phyloP scores from a whole-genome alignment of 2,888 invertebrate species.

The Prenolepis imparis region DNA sequence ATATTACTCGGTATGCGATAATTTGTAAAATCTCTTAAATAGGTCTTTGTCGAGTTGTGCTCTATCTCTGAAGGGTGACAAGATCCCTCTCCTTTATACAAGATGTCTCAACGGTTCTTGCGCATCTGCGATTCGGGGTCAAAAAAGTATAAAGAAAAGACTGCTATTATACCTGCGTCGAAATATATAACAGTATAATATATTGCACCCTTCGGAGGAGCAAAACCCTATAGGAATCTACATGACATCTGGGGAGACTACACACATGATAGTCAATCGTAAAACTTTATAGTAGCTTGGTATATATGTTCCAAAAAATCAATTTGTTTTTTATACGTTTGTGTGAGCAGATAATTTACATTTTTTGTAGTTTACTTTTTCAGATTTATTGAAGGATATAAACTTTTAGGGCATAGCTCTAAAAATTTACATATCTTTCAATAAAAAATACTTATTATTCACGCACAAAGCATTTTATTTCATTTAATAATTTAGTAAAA shows the following conservation, averaged over 20 bases:
- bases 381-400: not conserved
- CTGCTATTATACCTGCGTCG: slow-evolving; percentile 22
- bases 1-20: not conserved
- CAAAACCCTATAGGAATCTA: slow-evolving; percentile 29
- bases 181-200: slow-evolving; percentile 37
- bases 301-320: not conserved
- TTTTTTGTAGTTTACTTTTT: not conserved
- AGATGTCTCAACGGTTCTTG: slow-evolving; percentile 63
- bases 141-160: slow-evolving; percentile 48
- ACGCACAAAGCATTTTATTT: not conserved
- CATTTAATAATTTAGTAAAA: not conserved
- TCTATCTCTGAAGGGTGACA: not conserved
- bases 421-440: no score
- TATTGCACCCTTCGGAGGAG: slow-evolving; percentile 36
- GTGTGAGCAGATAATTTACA: not conserved
- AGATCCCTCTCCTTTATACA: slow-evolving; percentile 24
- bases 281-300: slow-evolving; percentile 3
- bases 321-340: not conserved
- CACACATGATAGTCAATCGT: not conserved
- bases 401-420: not conserved
- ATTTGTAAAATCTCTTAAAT: not conserved
- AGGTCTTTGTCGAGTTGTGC: not conserved
- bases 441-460: not conserved
- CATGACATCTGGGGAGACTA: not conserved
- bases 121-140: slow-evolving; percentile 59